Percentiles rank a stretch among this genome's conserved stretches.
Conservation (phyloP, 1,140 invertebrate species). For the Platyscapa corneri region DNA sequence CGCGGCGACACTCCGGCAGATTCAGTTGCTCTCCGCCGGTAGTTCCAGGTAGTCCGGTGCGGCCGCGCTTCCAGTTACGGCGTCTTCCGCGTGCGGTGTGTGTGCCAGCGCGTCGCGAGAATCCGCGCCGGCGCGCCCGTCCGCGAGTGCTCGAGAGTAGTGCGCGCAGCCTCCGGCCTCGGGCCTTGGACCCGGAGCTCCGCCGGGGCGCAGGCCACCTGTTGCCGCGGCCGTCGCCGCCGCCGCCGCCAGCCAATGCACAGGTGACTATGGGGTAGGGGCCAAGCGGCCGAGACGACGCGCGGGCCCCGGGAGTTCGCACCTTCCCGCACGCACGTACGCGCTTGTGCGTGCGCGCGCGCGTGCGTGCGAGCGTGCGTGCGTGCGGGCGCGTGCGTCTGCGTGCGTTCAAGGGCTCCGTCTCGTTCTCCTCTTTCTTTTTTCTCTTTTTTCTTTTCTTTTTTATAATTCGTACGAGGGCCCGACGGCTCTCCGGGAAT, state of each 20-base stretch:
- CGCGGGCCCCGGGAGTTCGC: background rate
- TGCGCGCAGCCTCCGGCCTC: background rate
- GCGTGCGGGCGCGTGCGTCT: too few relatives aligned
- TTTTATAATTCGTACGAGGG: background rate
- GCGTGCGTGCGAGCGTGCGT: background rate
- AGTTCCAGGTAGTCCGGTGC: background rate
- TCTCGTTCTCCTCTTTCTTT: background rate
- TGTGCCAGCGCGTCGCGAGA: too few relatives aligned
- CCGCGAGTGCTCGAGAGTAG: background rate
- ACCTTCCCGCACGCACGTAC: too few relatives aligned
- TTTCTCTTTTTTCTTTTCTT: background rate
- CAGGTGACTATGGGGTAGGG: background rate
- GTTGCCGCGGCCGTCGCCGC: background rate
- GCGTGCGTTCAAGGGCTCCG: background rate
- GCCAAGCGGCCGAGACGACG: background rate
- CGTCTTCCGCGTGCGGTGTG: too few relatives aligned
- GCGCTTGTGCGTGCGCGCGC: background rate
- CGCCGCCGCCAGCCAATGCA: slow-evolving; percentile 3
- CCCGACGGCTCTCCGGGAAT: slow-evolving; percentile 29
- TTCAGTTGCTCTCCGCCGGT: slow-evolving; percentile 17
- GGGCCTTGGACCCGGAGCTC: background rate
- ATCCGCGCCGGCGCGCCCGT: background rate
- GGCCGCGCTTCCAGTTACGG: too few relatives aligned
- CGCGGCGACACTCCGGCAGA: background rate
- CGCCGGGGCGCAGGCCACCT: background rate